A percentile compares a stretch with the other conserved stretches of the same genome.
These are phyloP conservation scores for Andrena cerasifolii DNA, from an alignment of 1,140 invertebrate genomes.

Conservation along the genomic window DNA sequence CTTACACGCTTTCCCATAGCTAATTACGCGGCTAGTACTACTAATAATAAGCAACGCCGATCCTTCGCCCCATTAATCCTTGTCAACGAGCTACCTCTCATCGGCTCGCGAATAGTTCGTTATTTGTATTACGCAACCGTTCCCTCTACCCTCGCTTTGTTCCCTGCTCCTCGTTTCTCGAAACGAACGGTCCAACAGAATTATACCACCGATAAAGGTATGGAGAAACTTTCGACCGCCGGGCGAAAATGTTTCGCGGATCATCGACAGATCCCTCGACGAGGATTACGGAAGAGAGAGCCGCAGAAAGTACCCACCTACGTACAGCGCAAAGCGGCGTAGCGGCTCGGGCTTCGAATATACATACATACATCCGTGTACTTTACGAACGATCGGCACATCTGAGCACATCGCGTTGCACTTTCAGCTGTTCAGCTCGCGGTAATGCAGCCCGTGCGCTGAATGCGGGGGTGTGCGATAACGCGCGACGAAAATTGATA, in stretches of 20 bases:
- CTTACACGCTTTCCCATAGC: slow-evolving; percentile 50
- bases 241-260: neutral
- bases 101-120: slow-evolving; percentile 44
- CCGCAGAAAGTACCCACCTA: neutral
- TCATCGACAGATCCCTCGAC: neutral
- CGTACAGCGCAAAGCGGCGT: neutral
- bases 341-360: neutral
- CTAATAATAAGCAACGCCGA: slow-evolving; percentile 56
- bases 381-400: slow-evolving; percentile 14
- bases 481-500: slow-evolving; percentile 70
- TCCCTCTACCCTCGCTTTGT: neutral
- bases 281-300: neutral
- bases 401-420: neutral
- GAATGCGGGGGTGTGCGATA: slow-evolving; percentile 45
- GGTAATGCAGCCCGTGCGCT: slow-evolving; percentile 13
- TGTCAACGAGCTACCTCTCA: slow-evolving; percentile 46
- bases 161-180: neutral
- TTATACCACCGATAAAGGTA: neutral
- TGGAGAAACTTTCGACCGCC: neutral
- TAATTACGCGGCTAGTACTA: slow-evolving; percentile 52
- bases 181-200: neutral
- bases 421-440: neutral
- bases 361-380: neutral
- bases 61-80: slow-evolving; percentile 44
- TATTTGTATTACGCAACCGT: slow-evolving; percentile 34